These are phyloP conservation scores for Sandelia bainsii DNA, from an alignment of 2,797 vertebrate genomes.

Conservation along the genomic window DNA sequence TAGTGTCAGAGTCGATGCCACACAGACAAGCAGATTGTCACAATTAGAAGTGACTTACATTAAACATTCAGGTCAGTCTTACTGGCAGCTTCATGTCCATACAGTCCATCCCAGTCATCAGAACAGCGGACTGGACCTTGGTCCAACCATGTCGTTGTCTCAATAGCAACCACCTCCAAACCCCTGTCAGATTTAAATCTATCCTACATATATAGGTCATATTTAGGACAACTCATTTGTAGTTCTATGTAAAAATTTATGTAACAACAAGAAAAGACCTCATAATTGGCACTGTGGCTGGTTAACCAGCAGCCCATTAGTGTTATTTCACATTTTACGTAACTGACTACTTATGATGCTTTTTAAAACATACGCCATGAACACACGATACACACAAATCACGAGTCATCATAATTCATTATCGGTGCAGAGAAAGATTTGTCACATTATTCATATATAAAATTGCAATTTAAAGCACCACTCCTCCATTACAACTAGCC, in stretches of 20 bases:
- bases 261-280: too few relatives aligned
- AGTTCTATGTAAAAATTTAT: too few relatives aligned
- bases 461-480: background rate
- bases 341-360: background rate
- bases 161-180: constrained; percentile 26
- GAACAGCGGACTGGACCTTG: constrained; percentile 2
- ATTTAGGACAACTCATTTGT: too few relatives aligned
- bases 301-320: too few relatives aligned
- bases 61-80: constrained; percentile 1
- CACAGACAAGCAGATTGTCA: constrained; percentile 11
- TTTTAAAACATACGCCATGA: background rate
- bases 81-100: background rate
- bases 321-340: too few relatives aligned
- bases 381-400: background rate
- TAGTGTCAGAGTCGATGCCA: constrained; percentile 43
- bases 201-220: too few relatives aligned
- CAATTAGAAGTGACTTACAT: background rate
- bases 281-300: too few relatives aligned
- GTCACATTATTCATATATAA: constrained; percentile 11
- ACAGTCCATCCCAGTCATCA: background rate
- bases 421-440: background rate
- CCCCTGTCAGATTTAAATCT: too few relatives aligned
- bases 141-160: constrained; percentile 16
- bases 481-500: constrained; percentile 2
- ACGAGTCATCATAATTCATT: constrained; percentile 14